Evolutionary conservation across 2,797 vertebrate genomes (phyloP).

Genomic region (Prunella strophiata): DNA sequence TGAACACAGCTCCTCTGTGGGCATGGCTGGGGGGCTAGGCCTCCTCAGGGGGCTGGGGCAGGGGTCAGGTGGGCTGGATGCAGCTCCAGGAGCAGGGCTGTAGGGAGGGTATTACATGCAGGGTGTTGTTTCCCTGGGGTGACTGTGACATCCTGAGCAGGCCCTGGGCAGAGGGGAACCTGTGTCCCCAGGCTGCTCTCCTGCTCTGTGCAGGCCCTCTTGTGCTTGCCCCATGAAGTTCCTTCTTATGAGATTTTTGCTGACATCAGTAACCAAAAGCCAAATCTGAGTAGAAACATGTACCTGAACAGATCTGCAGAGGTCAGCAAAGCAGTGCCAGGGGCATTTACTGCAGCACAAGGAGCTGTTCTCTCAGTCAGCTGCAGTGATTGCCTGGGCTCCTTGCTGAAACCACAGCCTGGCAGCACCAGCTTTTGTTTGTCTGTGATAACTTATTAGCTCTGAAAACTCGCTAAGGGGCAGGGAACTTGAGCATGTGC

Average conservation of each 20-base stretch:
- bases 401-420: constrained; percentile 35
- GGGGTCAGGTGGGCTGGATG: rapidly evolving
- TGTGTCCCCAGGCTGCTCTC: not conserved
- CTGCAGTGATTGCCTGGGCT: constrained; percentile 48
- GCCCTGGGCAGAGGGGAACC: not conserved
- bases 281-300: not conserved
- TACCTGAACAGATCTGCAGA: not conserved
- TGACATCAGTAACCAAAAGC: not conserved
- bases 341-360: not conserved
- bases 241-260: not conserved
- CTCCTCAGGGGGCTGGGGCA: not conserved
- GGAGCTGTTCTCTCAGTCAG: constrained; percentile 8
- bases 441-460: not conserved
- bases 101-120: rapidly evolving
- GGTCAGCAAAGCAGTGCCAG: not conserved
- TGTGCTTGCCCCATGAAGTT: not conserved
- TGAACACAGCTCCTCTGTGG: not conserved
- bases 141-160: rapidly evolving
- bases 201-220: not conserved
- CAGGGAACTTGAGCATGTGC: rapidly evolving
- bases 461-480: not conserved
- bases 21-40: not conserved
- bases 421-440: not conserved
- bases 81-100: not conserved
- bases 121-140: not conserved